Percentiles rank a stretch among this genome's conserved stretches.
Evolutionary conservation across 2,888 invertebrate genomes (phyloP).

Genomic region (Xylophagus ater): DNA sequence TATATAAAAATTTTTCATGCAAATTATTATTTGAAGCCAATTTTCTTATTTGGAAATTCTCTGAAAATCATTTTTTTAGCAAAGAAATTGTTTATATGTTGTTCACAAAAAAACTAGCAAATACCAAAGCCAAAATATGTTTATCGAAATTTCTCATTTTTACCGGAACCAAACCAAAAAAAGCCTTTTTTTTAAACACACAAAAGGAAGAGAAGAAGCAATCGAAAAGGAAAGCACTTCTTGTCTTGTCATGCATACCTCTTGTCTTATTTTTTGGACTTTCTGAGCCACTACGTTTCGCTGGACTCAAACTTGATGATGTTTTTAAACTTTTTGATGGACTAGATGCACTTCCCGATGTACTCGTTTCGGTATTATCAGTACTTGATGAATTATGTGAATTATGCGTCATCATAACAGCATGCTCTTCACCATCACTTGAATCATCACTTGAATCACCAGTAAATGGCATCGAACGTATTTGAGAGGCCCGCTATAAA

Average conservation of each 20-base stretch:
- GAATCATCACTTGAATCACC: constrained; percentile 93
- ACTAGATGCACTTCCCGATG: constrained; percentile 58
- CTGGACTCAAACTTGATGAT: constrained; percentile 72
- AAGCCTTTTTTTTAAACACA: not conserved
- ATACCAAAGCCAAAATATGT: no score
- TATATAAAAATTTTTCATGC: no score
- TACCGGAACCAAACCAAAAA: not conserved
- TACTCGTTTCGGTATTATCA: constrained; percentile 48
- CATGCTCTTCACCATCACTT: constrained; percentile 75
- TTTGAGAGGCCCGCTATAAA: constrained; percentile 79
- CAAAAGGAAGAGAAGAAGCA: no score
- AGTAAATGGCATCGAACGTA: constrained; percentile 89
- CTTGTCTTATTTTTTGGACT: constrained; percentile 71
- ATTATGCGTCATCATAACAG: constrained; percentile 38
- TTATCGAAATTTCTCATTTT: no score
- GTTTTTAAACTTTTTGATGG: constrained; percentile 81
- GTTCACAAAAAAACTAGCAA: no score
- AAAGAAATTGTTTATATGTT: no score
- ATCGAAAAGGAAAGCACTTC: not conserved
- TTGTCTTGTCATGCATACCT: constrained; percentile 50
- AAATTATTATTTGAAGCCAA: no score
- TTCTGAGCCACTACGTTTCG: constrained; percentile 71
- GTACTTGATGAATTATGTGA: constrained; percentile 41
- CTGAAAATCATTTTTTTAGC: no score
- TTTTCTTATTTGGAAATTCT: no score